Conservation (phyloP, 92 coral and sea anemone genomes). For the Parazoanthus atlanticus region DNA sequence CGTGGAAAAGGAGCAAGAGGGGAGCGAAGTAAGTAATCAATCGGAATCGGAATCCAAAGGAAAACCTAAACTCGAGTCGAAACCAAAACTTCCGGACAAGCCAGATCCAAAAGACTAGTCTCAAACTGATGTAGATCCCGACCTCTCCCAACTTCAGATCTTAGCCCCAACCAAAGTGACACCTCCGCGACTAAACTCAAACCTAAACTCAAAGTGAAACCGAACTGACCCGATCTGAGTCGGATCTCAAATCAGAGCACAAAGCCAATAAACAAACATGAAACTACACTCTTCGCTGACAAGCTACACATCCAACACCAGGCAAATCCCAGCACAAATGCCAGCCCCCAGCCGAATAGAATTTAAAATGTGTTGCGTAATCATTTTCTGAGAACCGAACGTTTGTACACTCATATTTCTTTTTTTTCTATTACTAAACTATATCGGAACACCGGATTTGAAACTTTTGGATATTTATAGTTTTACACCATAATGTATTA, state of each 20-base stretch:
- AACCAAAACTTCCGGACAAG: background rate
- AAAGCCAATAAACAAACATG: background rate
- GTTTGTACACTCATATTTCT: too few species aligned
- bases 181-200: constrained; percentile 4
- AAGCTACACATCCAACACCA: background rate
- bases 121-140: background rate
- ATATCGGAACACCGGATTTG: too few species aligned
- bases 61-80: background rate
- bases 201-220: background rate
- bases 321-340: background rate
- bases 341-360: background rate
- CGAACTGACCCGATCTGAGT: constrained; percentile 3
- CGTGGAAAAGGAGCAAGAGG: background rate
- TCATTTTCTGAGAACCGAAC: too few species aligned
- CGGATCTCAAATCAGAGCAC: background rate
- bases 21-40: background rate
- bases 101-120: background rate
- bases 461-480: too few species aligned
- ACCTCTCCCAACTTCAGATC: background rate
- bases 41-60: background rate
- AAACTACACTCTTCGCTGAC: background rate
- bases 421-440: too few species aligned
- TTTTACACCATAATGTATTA: too few species aligned
- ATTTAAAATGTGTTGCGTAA: too few species aligned
- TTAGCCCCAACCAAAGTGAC: background rate